A percentile compares a stretch with the other conserved stretches of the same genome.
Conservation (phyloP, 2,797 vertebrate genomes). For the Anas flavirostris region DNA sequence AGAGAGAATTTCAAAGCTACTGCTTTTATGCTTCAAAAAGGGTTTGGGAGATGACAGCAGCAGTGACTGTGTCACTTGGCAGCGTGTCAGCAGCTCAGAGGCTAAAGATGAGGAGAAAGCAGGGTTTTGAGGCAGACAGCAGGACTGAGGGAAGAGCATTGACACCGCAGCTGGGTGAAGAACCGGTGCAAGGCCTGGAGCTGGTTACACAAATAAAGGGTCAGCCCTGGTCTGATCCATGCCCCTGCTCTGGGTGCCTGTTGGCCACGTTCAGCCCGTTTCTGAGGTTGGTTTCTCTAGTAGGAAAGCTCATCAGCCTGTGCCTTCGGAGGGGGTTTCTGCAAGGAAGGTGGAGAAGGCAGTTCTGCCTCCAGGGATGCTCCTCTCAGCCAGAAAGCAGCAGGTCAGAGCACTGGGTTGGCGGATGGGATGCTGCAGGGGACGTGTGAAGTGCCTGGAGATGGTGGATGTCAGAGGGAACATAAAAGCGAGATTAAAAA, state of each 20-base stretch:
- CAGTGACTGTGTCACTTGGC: not conserved
- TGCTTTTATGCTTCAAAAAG: not conserved
- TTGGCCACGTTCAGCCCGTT: not conserved
- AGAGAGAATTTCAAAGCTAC: not conserved
- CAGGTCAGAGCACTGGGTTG: not conserved
- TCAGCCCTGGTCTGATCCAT: not conserved
- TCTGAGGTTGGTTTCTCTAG: not conserved
- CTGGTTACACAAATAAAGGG: not conserved
- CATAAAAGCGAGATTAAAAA: not conserved
- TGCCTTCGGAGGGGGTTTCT: not conserved
- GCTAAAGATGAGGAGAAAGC: not conserved
- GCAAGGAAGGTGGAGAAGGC: not conserved
- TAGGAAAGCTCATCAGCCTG: not conserved
- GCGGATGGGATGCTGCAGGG: not conserved
- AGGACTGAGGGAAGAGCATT: not conserved
- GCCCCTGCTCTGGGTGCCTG: not conserved
- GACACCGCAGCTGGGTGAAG: not conserved
- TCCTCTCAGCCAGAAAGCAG: not conserved
- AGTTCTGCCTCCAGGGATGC: not conserved
- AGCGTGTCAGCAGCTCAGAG: not conserved
- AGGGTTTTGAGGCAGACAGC: not conserved
- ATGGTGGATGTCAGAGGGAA: not conserved
- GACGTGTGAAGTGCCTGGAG: accelerated
- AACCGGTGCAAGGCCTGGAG: not conserved
- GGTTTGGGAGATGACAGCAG: conserved; percentile 4